A percentile compares a stretch with the other conserved stretches of the same genome.
Evolutionary conservation across 2,888 invertebrate genomes (phyloP).

Genomic region (Drosophila leonis): DNA sequence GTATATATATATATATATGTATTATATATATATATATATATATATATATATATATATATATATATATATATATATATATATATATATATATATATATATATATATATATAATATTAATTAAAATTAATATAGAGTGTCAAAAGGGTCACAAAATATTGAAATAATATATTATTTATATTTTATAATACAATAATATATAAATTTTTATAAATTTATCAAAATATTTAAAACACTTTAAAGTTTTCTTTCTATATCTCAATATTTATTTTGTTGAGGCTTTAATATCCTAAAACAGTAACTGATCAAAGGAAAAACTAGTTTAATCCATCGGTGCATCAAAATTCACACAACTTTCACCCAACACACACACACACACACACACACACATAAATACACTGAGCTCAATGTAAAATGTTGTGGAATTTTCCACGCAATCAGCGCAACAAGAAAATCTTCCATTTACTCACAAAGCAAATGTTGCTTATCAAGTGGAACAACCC

Average conservation of each 20-base stretch:
- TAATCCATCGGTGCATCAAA: background rate
- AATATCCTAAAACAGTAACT: background rate
- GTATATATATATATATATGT: too few species aligned
- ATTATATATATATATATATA: too few species aligned
- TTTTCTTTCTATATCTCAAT: too few species aligned
- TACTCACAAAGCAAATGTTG: constrained; percentile 33
- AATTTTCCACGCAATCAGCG: constrained; percentile 59
- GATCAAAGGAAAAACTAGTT: background rate
- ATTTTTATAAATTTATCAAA: too few species aligned
- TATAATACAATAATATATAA: background rate
- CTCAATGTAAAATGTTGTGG: constrained; percentile 37
- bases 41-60: too few species aligned
- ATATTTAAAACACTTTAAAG: too few species aligned
- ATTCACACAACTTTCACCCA: constrained; percentile 1
- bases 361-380: background rate
- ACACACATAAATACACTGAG: constrained; percentile 4
- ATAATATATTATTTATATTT: background rate
- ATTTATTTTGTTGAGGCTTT: too few species aligned
- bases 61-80: too few species aligned
- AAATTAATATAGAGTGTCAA: too few species aligned
- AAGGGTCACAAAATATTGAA: too few species aligned
- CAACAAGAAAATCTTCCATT: constrained; percentile 59
- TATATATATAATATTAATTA: too few species aligned
- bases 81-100: too few species aligned
- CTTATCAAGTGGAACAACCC: constrained; percentile 46